Evolutionary conservation across 1,140 invertebrate species (phyloP).

Genomic region (Polypedilum pembai): DNA sequence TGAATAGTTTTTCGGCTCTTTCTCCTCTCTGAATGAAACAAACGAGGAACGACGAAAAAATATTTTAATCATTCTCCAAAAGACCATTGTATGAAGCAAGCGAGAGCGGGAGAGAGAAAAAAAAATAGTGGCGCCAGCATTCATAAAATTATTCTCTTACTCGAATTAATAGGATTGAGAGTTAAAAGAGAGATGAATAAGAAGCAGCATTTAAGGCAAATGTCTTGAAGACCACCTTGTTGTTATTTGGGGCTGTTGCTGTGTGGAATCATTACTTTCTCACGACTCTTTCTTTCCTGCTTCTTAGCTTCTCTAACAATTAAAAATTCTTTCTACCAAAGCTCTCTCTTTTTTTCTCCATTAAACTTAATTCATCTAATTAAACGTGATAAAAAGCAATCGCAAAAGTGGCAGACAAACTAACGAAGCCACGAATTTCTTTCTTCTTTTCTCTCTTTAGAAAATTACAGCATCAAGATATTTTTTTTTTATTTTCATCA

Average conservation of each 20-base stretch:
- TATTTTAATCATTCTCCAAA: constrained; percentile 10
- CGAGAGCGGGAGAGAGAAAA: background rate
- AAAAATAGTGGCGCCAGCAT: constrained; percentile 28
- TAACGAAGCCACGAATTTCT: background rate
- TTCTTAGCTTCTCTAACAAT: no score
- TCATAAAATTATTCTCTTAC: constrained; percentile 27
- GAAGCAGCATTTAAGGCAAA: constrained; percentile 23
- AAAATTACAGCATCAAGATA: constrained; percentile 18
- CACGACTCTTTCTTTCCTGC: background rate
- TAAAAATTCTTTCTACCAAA: no score
- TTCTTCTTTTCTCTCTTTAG: constrained; percentile 13
- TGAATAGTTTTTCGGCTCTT: constrained; percentile 6
- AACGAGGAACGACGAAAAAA: background rate
- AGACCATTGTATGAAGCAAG: background rate
- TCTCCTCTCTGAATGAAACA: background rate
- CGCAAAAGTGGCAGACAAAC: no score
- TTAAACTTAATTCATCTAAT: no score
- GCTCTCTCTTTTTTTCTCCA: no score
- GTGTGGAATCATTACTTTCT: constrained; percentile 25
- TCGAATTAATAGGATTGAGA: constrained; percentile 22
- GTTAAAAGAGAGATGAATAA: constrained; percentile 25
- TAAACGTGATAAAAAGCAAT: no score
- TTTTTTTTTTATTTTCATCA: background rate
- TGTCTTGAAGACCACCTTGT: constrained; percentile 27
- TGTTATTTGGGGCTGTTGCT: background rate